Percentiles rank a stretch among this genome's conserved stretches.
These are phyloP conservation scores for Liasis olivaceus DNA, from an alignment of 2,797 vertebrate genomes.

Conservation along the genomic window DNA sequence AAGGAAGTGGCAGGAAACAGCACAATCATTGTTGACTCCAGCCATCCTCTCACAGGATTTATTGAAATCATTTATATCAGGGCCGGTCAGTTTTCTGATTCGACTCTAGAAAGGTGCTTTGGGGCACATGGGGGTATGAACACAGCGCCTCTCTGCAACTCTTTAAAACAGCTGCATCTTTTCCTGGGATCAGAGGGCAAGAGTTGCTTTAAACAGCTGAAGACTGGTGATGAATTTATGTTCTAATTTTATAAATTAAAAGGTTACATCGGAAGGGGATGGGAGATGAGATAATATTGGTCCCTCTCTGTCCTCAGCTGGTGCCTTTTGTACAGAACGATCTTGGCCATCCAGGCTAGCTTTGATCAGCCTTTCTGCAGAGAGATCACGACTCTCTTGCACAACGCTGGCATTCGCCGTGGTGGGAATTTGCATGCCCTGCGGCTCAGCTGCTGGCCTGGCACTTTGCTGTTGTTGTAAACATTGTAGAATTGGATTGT, in stretches of 20 bases:
- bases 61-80: not conserved
- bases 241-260: not conserved
- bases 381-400: too few species aligned
- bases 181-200: not conserved
- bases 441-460: too few species aligned
- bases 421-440: too few species aligned
- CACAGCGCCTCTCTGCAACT: not conserved
- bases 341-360: too few species aligned
- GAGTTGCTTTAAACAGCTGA: not conserved
- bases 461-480: too few species aligned
- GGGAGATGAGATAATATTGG: too few species aligned
- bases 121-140: not conserved
- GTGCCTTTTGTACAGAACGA: too few species aligned
- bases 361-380: too few species aligned
- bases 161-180: not conserved
- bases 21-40: not conserved
- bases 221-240: not conserved
- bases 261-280: too few species aligned
- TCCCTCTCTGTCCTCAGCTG: too few species aligned
- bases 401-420: too few species aligned
- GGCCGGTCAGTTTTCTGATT: not conserved
- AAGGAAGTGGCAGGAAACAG: not conserved
- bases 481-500: too few species aligned
- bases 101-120: not conserved
- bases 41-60: not conserved